phyloP scores from a whole-genome alignment of 2,113 vertebrate species.

The Elanoides forficatus region DNA sequence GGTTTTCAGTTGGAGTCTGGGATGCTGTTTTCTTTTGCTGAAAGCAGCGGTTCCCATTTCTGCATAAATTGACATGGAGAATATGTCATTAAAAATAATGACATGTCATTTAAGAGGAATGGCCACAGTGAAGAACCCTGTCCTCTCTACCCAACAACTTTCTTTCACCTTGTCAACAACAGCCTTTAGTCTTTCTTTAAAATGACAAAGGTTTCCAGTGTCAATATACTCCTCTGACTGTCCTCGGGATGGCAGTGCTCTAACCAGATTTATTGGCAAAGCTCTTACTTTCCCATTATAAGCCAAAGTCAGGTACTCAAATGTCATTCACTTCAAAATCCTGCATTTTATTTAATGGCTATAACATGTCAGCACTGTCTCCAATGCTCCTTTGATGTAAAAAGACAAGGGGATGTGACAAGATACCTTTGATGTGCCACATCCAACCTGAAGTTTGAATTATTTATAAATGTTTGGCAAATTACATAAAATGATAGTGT shows the following conservation, averaged over 20 bases:
- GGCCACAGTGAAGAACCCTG: neutral
- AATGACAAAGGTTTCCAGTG: neutral
- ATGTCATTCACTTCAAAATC: conserved; percentile 33
- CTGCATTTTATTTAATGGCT: conserved; percentile 34
- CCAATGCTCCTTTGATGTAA: neutral
- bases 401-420: neutral
- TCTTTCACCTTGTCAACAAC: neutral
- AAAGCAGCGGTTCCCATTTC: neutral
- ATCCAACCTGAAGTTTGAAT: conserved; percentile 11
- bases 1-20: neutral
- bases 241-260: neutral
- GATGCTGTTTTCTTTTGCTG: neutral
- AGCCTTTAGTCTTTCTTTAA: neutral
- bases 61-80: neutral
- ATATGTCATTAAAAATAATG: neutral
- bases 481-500: neutral
- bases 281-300: neutral
- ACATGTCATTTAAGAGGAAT: neutral
- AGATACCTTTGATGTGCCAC: neutral
- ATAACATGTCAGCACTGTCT: neutral
- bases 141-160: neutral
- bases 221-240: neutral
- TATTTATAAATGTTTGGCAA: conserved; percentile 5
- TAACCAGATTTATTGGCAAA: neutral
- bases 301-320: neutral